Base-by-base conservation (phyloP, 2,113 vertebrate genomes). In the Pachypanchax playfairii region DNA sequence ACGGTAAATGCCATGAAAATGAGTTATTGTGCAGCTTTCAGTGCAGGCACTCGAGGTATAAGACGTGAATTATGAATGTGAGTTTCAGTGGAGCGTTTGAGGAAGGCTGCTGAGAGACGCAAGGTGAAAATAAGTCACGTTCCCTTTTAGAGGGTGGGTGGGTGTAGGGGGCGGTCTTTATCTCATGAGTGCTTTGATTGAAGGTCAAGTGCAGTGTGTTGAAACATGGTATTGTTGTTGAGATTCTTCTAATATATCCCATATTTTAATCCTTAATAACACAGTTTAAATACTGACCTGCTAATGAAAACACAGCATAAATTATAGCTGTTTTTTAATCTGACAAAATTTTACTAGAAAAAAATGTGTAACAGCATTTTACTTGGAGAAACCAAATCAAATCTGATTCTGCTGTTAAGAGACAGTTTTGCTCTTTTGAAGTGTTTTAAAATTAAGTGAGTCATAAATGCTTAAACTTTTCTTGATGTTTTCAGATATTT, bases 21-120 rank as follows among this genome's bases (percentile, higher is more conserved):
- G 77, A 79, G 66, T 80, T 77, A 77, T 29, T 68, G 68, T 55
- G 3, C 44, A 20, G 74, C 71, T 48, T 5, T 29, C 53, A 55
- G 56, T 14, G 6, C 13, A 0, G 7, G 31, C 33, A 29, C 56
- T 28, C 12, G 18, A 46, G 53, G 42, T 31, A 35, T 35, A 10
- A 35, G n/a, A 41, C 28, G 63, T 52, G 18, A 82, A 80, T 80
- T 58, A 77, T 70, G 72, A 75, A 35, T 65, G 76, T 44, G 29
- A 18, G 6, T 73, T 73, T 72, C 52, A 55, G 65, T 56, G 31
- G 52, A 75, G 42, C 20, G 14, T 68, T 67, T 61, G 24, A 24
- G 42, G 33, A 84, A 79, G 80, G 82, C 82, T 74, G 54, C 41
- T 3, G 49, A 46, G 60, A 55, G 43, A 33, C 25, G 18, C 28